Evolutionary conservation across 2,797 vertebrate species (phyloP).

Genomic region (Pitangus sulphuratus): DNA sequence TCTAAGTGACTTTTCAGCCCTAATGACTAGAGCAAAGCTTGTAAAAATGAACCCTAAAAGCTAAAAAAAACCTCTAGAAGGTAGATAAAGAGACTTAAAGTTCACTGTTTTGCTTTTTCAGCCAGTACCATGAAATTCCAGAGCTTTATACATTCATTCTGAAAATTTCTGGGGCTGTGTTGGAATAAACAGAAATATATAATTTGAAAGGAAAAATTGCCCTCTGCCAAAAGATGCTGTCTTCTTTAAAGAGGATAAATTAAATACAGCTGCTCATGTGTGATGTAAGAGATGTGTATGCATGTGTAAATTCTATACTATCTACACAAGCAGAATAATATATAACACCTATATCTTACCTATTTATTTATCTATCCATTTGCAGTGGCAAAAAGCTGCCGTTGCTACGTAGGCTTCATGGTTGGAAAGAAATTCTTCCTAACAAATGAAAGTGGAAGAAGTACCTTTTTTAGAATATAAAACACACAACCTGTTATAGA

Average conservation of each 20-base stretch:
- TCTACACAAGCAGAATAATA: background rate
- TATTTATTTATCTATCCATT: background rate
- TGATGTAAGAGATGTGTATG: background rate
- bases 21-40: background rate
- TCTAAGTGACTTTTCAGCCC: background rate
- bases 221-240: background rate
- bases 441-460: constrained; percentile 11
- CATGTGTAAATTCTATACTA: background rate
- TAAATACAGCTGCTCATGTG: background rate
- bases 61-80: background rate
- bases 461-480: constrained; percentile 44
- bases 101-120: background rate
- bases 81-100: background rate
- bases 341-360: background rate
- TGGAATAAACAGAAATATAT: background rate
- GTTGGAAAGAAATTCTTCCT: background rate
- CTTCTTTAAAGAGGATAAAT: background rate
- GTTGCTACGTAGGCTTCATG: background rate
- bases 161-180: background rate
- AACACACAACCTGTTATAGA: constrained; percentile 41
- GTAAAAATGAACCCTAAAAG: background rate
- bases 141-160: background rate
- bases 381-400: background rate
- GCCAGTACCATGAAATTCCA: background rate
- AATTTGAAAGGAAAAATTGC: background rate